Evolutionary conservation across 2,797 vertebrate species (phyloP).

Genomic region (Paguma larvata): DNA sequence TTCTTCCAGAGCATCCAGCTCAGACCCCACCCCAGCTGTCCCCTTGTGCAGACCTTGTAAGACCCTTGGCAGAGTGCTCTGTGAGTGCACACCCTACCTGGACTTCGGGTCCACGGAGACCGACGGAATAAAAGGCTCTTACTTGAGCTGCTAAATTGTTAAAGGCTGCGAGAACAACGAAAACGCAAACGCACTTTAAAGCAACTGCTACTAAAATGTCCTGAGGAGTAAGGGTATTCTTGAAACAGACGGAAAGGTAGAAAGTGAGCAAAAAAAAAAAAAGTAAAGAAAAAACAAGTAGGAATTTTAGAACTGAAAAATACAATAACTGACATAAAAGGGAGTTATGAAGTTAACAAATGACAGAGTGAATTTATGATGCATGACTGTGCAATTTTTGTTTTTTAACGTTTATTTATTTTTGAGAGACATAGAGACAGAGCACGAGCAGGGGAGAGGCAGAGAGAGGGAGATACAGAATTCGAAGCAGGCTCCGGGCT

Average conservation of each 20-base stretch:
- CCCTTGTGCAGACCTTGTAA: not conserved
- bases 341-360: not conserved
- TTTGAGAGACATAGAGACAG: no score
- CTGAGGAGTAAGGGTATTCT: not conserved
- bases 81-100: not conserved
- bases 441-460: no score
- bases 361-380: not conserved
- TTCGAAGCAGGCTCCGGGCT: no score
- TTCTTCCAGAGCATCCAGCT: not conserved
- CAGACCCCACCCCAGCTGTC: not conserved
- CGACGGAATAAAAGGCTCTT: not conserved
- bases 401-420: not conserved
- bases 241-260: not conserved
- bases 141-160: not conserved
- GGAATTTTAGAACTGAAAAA: not conserved
- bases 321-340: not conserved
- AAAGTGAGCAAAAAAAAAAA: not conserved
- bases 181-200: not conserved
- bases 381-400: not conserved
- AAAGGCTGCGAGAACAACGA: not conserved
- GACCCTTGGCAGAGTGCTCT: not conserved
- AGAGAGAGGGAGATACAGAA: no score
- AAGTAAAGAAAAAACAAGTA: not conserved
- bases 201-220: not conserved
- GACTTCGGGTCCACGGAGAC: not conserved